phyloP scores from a whole-genome alignment of 2,113 vertebrate genomes.

The Triplophysa rosa region DNA sequence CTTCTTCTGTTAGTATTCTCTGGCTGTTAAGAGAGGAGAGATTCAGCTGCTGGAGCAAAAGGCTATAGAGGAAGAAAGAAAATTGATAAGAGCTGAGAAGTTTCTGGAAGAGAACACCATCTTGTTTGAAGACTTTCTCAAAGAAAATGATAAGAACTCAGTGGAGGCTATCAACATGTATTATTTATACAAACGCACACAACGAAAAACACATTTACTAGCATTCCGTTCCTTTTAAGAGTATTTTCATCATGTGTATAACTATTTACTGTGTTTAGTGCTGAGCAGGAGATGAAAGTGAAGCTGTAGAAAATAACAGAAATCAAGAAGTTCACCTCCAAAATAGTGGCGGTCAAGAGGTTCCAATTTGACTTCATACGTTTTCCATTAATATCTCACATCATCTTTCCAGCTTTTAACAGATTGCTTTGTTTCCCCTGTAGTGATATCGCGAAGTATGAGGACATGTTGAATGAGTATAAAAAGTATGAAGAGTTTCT shows the following conservation, averaged over 20 bases:
- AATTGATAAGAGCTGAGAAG: slow-evolving; percentile 74
- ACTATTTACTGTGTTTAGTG: slow-evolving; percentile 68
- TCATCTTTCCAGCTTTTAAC: neutral
- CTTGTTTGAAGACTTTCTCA: slow-evolving; percentile 81
- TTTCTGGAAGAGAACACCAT: slow-evolving; percentile 75
- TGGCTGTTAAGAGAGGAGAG: slow-evolving; percentile 77
- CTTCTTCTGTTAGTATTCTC: slow-evolving; percentile 72
- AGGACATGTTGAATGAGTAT: slow-evolving; percentile 82
- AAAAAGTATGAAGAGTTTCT: slow-evolving; percentile 83
- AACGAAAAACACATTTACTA: no score
- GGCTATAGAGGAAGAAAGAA: slow-evolving; percentile 70
- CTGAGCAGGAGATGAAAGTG: slow-evolving; percentile 79
- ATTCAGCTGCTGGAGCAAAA: slow-evolving; percentile 80
- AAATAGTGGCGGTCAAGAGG: slow-evolving; percentile 82
- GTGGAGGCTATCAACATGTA: slow-evolving; percentile 83
- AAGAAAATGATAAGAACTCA: slow-evolving; percentile 80
- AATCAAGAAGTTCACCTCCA: slow-evolving; percentile 75
- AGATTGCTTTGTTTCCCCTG: neutral
- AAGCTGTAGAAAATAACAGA: slow-evolving; percentile 80
- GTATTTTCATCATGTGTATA: neutral
- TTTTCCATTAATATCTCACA: neutral
- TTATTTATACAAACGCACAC: slow-evolving; percentile 1
- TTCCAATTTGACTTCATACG: slow-evolving; percentile 51
- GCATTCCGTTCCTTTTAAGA: no score
- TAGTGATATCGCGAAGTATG: slow-evolving; percentile 81